phyloP scores from a whole-genome alignment of 1,140 invertebrate species.

The silkworm (Bombyx mori) region ASM3026992v2 NC_085115.1:6205001-6205500 shows the following conservation, averaged over 20 bases:
- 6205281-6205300: slow-evolving; percentile 46
- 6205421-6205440: slow-evolving; percentile 67
- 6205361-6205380: slow-evolving; percentile 27
- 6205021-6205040: slow-evolving; percentile 36
- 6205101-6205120: slow-evolving; percentile 54
- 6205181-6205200: slow-evolving; percentile 49
- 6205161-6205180: slow-evolving; percentile 59
- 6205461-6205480: slow-evolving; percentile 75
- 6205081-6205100: slow-evolving; percentile 52
- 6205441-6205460: slow-evolving; percentile 60
- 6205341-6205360: slow-evolving; percentile 22
- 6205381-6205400: slow-evolving; percentile 35
- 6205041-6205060: slow-evolving; percentile 35
- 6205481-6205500: slow-evolving; percentile 66
- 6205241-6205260: slow-evolving; percentile 62
- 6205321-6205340: slow-evolving; percentile 45
- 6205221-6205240: slow-evolving; percentile 60
- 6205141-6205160: slow-evolving; percentile 60
- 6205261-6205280: slow-evolving; percentile 62
- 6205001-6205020: slow-evolving; percentile 73
- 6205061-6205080: slow-evolving; percentile 25
- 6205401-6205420: slow-evolving; percentile 63
- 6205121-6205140: slow-evolving; percentile 65
- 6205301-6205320: slow-evolving; percentile 30
- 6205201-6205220: slow-evolving; percentile 62